phyloP scores from a whole-genome alignment of 2,113 vertebrate species.

The Globicephala melas region DNA sequence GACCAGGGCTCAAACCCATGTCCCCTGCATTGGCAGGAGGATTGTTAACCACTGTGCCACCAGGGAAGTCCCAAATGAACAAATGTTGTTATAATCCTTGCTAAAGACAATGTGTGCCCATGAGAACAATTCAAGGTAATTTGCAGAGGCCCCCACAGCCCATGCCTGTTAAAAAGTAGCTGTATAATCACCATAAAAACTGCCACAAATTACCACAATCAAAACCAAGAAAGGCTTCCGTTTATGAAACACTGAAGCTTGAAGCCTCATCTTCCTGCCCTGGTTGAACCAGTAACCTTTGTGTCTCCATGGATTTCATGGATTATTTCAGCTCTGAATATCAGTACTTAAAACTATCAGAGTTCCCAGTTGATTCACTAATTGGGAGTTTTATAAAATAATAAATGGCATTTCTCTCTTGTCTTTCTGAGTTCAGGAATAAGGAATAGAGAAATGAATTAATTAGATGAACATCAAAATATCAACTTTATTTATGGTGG shows the following conservation, averaged over 20 bases:
- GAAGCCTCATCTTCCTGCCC: not conserved
- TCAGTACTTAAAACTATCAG: not conserved
- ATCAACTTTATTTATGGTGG: slow-evolving; percentile 11
- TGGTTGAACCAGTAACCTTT: slow-evolving; percentile 41
- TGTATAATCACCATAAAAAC: not conserved
- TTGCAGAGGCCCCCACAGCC: not conserved
- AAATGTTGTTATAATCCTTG: not conserved
- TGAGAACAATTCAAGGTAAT: not conserved
- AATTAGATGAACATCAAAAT: slow-evolving; percentile 21
- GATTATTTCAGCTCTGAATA: slow-evolving; percentile 10
- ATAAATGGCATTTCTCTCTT: slow-evolving; percentile 55
- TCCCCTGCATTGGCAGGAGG: too few species aligned
- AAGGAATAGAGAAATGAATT: slow-evolving; percentile 35
- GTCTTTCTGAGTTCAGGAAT: slow-evolving; percentile 29
- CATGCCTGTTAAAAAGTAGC: not conserved
- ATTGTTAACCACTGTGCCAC: too few species aligned
- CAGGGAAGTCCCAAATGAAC: not conserved
- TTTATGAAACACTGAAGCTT: slow-evolving; percentile 42
- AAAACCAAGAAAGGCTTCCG: not conserved
- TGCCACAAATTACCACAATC: not conserved
- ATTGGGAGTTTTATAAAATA: slow-evolving; percentile 59
- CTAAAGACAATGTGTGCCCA: not conserved
- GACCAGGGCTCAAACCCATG: too few species aligned
- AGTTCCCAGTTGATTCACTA: slow-evolving; percentile 47
- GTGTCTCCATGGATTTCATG: not conserved